Base-by-base conservation (phyloP, 2,888 invertebrate species). In the Ctenicera cuprea region DNA sequence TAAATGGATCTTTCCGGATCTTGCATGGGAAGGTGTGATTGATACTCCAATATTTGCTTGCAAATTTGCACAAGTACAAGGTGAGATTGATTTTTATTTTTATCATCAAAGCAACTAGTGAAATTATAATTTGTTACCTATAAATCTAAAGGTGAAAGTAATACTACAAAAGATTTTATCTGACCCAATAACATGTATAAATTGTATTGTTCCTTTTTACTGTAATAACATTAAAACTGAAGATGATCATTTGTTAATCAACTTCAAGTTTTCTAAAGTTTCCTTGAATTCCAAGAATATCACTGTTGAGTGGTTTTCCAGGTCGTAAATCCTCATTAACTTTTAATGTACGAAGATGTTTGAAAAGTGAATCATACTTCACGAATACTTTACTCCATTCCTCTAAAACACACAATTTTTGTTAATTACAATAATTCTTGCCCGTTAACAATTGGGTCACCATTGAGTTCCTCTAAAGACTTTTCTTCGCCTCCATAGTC, bases 41-140 rank as follows among this genome's bases (percentile, higher is more conserved):
- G 92, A 92, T 77, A 92, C 93, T 0, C 95, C 95, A 41, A 92
- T 95, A 81, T 95, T 94, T 84, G 94, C 94, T 0, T 94, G 94
- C 73, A 93, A 94, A 83, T 95, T 95, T 85, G 92, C 94, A 11
- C 92, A 92, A 66, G 82, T 84, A 67, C 63, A 76, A 77, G 80
- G 80, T 75, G 50, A 18, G 41, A 8, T 26, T 2, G 18, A 20
- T 7, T 22, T 20, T 18, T 50, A 50, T 20, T n/a, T n/a, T n/a
- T n/a, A n/a, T n/a, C n/a, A n/a, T n/a, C n/a, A n/a, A n/a, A n/a
- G n/a, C n/a, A n/a, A n/a, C n/a, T n/a, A n/a, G n/a, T n/a, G n/a
- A n/a, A n/a, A n/a, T n/a, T n/a, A n/a, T n/a, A n/a, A n/a, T n/a
- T n/a, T n/a, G n/a, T n/a, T n/a, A n/a, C n/a, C n/a, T n/a, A n/a